Conservation (phyloP, 2,888 invertebrate genomes). For the Labia minor region DNA sequence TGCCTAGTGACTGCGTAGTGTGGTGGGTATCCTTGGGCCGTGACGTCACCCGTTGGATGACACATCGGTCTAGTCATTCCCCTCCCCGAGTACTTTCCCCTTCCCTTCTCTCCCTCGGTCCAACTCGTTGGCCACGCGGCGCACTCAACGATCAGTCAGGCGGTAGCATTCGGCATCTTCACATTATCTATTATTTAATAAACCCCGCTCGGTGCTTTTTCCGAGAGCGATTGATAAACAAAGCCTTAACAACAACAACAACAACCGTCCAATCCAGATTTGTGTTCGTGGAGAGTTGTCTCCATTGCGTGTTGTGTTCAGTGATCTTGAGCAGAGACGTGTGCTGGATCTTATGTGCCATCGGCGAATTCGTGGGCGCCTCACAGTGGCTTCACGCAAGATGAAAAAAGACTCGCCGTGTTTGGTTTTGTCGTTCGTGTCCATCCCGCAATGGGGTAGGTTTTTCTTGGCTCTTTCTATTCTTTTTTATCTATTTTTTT, state of each 20-base stretch:
- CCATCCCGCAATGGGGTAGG: conserved; percentile 37
- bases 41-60: neutral
- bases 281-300: conserved; percentile 14
- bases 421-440: conserved; percentile 49
- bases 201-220: no score
- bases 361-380: conserved; percentile 13
- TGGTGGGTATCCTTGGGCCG: conserved; percentile 1
- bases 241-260: neutral
- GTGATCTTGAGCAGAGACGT: neutral
- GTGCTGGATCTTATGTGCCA: neutral
- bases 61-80: conserved; percentile 13
- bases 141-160: neutral
- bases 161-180: neutral
- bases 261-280: neutral
- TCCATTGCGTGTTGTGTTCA: neutral
- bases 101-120: neutral
- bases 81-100: neutral
- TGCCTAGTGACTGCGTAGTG: neutral
- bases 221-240: no score
- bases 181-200: neutral
- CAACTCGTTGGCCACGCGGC: conserved; percentile 13
- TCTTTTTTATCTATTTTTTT: neutral
- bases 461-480: conserved; percentile 13
- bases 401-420: conserved; percentile 51
- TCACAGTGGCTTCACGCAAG: conserved; percentile 18